A percentile compares a stretch with the other conserved stretches of the same genome.
Conservation (phyloP, 2,113 vertebrate species). For the Mormyrus lacerda region DNA sequence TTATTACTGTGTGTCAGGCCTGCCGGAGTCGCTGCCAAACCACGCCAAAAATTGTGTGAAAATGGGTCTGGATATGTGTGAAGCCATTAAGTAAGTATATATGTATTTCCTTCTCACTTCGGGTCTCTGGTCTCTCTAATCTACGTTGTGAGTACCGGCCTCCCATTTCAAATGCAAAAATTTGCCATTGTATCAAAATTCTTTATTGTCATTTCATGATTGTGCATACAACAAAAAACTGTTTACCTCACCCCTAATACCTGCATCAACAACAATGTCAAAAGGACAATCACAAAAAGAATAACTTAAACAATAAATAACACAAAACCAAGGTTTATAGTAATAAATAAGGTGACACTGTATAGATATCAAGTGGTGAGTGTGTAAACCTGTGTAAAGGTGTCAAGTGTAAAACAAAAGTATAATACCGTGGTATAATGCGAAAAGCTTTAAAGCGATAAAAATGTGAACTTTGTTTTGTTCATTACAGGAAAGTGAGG, state of each 20-base stretch:
- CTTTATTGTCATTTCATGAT: neutral
- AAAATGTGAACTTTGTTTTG: conserved; percentile 19
- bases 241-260: neutral
- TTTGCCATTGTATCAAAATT: neutral
- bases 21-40: conserved; percentile 88
- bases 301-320: neutral
- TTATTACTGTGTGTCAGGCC: conserved; percentile 96
- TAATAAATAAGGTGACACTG: neutral
- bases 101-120: neutral
- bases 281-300: neutral
- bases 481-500: conserved; percentile 76
- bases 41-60: conserved; percentile 97
- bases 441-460: neutral
- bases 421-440: neutral
- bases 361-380: neutral
- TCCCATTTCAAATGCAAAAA: neutral
- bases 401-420: neutral
- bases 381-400: neutral
- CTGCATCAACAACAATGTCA: neutral
- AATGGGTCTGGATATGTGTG: conserved; percentile 98
- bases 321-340: neutral
- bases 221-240: neutral
- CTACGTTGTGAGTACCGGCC: neutral
- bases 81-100: conserved; percentile 90
- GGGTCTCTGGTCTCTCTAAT: neutral